phyloP scores from a whole-genome alignment of 1,140 invertebrate genomes.

The Leptoteleia sp. region DNA sequence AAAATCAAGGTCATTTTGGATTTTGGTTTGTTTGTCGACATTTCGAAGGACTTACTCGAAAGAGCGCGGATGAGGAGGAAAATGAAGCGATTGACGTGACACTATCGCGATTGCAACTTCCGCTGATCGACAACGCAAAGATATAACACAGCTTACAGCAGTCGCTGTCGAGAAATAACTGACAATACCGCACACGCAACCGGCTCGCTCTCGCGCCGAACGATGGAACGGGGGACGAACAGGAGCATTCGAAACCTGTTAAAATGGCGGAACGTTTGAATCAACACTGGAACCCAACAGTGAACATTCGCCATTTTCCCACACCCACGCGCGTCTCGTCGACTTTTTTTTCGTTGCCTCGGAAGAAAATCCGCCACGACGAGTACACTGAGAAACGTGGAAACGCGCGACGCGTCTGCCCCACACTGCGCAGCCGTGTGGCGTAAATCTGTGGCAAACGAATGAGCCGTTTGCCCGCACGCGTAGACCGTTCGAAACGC shows the following conservation, averaged over 20 bases:
- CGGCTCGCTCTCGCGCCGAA: constrained; percentile 69
- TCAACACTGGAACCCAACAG: background rate
- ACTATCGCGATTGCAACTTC: constrained; percentile 52
- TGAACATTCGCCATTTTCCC: too few relatives aligned
- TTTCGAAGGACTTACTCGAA: constrained; percentile 45
- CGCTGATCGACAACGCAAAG: constrained; percentile 58
- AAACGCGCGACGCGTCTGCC: too few relatives aligned
- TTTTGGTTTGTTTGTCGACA: too few relatives aligned
- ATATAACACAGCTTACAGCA: constrained; percentile 72
- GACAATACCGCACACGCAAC: constrained; percentile 76
- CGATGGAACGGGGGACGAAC: constrained; percentile 69
- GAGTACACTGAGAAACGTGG: too few relatives aligned
- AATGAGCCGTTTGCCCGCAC: too few relatives aligned
- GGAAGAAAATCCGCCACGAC: too few relatives aligned
- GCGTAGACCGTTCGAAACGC: too few relatives aligned
- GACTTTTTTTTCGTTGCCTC: too few relatives aligned
- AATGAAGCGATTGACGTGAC: constrained; percentile 39
- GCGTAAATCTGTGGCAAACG: too few relatives aligned
- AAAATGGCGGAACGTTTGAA: constrained; percentile 60
- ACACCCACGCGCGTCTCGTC: too few relatives aligned
- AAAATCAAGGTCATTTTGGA: too few relatives aligned
- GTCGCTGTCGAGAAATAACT: constrained; percentile 80
- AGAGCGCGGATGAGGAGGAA: background rate
- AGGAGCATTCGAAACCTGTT: constrained; percentile 66
- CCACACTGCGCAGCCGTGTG: too few relatives aligned